phyloP scores from a whole-genome alignment of 1,140 invertebrate species.

The Ctenoplectra terminalis region DNA sequence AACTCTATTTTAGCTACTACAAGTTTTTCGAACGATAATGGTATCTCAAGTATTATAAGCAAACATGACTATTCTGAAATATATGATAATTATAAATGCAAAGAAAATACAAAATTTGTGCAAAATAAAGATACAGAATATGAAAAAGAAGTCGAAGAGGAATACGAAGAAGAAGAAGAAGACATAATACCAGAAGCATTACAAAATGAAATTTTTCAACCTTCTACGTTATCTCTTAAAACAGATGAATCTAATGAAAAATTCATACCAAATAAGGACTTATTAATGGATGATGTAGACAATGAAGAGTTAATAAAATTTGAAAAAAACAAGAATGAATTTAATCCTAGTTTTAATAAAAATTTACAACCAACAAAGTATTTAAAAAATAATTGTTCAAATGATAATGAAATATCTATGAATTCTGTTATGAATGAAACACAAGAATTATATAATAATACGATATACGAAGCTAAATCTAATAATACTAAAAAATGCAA shows the following conservation, averaged over 20 bases:
- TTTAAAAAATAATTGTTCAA: background rate
- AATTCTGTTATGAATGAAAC: background rate
- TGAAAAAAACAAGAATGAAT: background rate
- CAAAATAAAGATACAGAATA: slow-evolving; percentile 45
- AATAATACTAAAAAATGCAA: background rate
- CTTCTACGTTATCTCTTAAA: background rate
- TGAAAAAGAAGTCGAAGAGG: slow-evolving; percentile 57
- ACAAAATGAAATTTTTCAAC: slow-evolving; percentile 40
- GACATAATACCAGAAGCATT: slow-evolving; percentile 73
- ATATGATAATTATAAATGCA: background rate
- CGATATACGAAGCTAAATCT: background rate
- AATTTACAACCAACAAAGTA: background rate
- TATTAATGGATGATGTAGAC: slow-evolving; percentile 65
- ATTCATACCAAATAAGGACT: slow-evolving; percentile 23
- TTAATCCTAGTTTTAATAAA: background rate
- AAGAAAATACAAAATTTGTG: slow-evolving; percentile 23
- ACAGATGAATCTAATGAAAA: background rate
- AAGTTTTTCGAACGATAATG: background rate
- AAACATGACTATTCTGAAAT: background rate
- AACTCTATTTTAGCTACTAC: background rate
- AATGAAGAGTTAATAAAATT: slow-evolving; percentile 15
- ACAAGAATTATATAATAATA: background rate
- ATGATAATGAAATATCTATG: background rate
- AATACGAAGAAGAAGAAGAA: slow-evolving; percentile 54
- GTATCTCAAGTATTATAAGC: background rate